Base-by-base conservation (phyloP, 1,140 invertebrate genomes). In the Callitettix versicolor region DNA sequence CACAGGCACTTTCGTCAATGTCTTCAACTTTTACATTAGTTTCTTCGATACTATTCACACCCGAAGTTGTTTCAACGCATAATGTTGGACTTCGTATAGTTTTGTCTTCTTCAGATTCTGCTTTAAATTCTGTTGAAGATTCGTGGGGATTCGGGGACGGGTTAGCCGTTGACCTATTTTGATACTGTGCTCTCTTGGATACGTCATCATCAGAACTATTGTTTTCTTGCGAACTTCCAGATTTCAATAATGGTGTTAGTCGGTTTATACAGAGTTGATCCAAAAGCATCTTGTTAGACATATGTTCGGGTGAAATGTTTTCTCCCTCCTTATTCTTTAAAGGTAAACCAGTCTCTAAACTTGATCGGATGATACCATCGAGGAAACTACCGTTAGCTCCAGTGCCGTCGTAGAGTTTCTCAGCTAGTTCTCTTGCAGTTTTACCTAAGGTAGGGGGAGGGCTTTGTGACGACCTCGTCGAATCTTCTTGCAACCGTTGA, bases 311-410 rank as follows among this genome's bases (percentile, higher is more conserved):
- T 34, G 52, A 20, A 9, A 24, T 41, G 3, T 18, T 17, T 9
- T 40, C 22, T 51, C 68, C 69, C 7, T 71, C 63, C 34, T 62
- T 60, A 5, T 56, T 53, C 41, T 40, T 34, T 12, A 30, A 26
- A 9, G 68, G 66, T 51, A 78, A 77, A 17, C 73, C 77, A 50
- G 78, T 79, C 63, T 86, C 84, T 20, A 87, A 70, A 62, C 80
- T 85, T 58, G 85, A 86, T 57, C 86, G 75, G 62, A 90, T 90
- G 55, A 89, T 84, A 48, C 84, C 86, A 63, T 88, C 86, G 47
- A 88, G 69, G 64, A 88, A 85, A 58, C 77, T 82, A 2, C 84
- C 84, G 66, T 87, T 87, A 4, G 80, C 76, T 4, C 75, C 76
- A n/a, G 75, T 69, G 3, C 74, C 73, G 40, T 82, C 79, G 60